phyloP scores from a whole-genome alignment of 2,113 vertebrate species.

The Murina feae region DNA sequence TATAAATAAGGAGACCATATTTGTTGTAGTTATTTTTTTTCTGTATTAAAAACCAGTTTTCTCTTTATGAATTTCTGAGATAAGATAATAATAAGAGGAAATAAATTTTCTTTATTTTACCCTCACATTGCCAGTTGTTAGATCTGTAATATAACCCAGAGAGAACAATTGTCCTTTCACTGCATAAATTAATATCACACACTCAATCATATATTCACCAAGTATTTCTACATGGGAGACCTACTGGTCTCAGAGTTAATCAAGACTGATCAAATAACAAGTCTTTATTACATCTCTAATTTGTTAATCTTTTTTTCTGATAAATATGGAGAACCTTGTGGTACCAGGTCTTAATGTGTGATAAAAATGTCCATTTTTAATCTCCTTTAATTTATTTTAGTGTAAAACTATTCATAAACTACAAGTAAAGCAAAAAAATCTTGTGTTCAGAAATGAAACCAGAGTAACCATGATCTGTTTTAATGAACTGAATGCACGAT shows the following conservation, averaged over 20 bases:
- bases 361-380: background rate
- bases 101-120: background rate
- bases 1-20: slow-evolving; percentile 72
- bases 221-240: background rate
- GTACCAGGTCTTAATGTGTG: background rate
- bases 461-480: background rate
- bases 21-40: slow-evolving; percentile 63
- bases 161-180: background rate
- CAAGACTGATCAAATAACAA: background rate
- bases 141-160: background rate
- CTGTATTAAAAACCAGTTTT: background rate
- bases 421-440: background rate
- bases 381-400: background rate
- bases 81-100: background rate
- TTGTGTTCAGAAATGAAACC: background rate
- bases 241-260: background rate
- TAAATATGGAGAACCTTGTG: background rate
- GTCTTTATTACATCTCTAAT: background rate
- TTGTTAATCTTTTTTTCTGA: background rate
- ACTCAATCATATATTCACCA: background rate
- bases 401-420: background rate
- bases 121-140: background rate
- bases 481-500: background rate
- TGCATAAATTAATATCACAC: background rate
- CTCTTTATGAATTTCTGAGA: background rate